Evolutionary conservation across 1,140 invertebrate genomes (phyloP).

Genomic region (Hypothenemus hampei): DNA sequence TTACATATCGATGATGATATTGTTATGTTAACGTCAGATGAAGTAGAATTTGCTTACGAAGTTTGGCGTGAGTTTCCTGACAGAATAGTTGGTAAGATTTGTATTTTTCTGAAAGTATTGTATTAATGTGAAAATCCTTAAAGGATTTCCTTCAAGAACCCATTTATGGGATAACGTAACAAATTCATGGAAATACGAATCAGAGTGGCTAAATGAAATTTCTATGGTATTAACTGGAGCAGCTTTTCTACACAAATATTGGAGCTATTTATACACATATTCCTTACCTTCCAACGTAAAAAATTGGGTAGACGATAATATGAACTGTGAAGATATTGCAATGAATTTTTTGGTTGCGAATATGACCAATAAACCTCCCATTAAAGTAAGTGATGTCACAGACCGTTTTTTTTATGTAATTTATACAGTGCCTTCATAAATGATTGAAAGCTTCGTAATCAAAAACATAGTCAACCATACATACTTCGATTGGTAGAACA

Average conservation of each 20-base stretch:
- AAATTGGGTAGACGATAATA: slow-evolving; percentile 82
- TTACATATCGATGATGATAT: slow-evolving; percentile 92
- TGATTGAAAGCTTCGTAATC: too few relatives aligned
- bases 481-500: too few relatives aligned
- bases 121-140: background rate
- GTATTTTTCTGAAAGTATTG: background rate
- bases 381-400: slow-evolving; percentile 85
- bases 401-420: too few relatives aligned
- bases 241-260: slow-evolving; percentile 91
- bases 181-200: slow-evolving; percentile 82
- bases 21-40: slow-evolving; percentile 88
- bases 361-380: slow-evolving; percentile 86
- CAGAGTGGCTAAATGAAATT: slow-evolving; percentile 92
- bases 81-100: slow-evolving; percentile 65
- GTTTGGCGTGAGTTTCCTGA: slow-evolving; percentile 93
- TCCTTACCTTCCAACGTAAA: slow-evolving; percentile 67
- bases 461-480: too few relatives aligned
- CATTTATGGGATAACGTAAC: slow-evolving; percentile 87
- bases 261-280: slow-evolving; percentile 85
- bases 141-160: slow-evolving; percentile 80
- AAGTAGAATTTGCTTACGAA: slow-evolving; percentile 84
- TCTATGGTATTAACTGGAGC: slow-evolving; percentile 91
- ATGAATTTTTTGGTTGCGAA: slow-evolving; percentile 93
- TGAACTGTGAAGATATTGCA: slow-evolving; percentile 94
- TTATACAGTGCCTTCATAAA: too few relatives aligned